phyloP scores from a whole-genome alignment of 2,113 vertebrate species.

The Myiagra hebetior region DNA sequence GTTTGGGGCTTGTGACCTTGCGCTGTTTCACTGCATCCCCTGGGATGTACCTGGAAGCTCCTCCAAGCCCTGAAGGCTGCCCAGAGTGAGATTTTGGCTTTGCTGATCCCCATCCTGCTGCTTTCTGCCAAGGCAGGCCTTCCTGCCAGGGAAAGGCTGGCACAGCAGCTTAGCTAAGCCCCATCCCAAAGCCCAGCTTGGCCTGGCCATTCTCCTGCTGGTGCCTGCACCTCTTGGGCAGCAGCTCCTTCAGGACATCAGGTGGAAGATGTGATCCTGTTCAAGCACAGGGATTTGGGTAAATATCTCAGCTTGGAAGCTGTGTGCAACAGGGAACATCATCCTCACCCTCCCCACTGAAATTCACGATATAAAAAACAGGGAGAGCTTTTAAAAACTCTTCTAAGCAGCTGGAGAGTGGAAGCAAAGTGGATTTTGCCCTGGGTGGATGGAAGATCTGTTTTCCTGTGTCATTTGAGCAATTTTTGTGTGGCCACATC shows the following conservation, averaged over 20 bases:
- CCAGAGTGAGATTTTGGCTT: not conserved
- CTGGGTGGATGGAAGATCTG: not conserved
- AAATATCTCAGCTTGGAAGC: fast-evolving
- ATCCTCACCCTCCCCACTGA: not conserved
- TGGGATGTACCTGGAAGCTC: not conserved
- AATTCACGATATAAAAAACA: fast-evolving
- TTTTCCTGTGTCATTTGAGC: not conserved
- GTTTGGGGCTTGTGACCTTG: not conserved
- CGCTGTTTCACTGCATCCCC: not conserved
- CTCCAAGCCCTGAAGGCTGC: not conserved
- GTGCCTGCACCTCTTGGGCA: not conserved
- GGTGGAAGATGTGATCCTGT: not conserved
- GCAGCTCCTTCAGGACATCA: not conserved
- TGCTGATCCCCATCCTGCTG: not conserved
- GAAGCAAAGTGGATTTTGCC: not conserved
- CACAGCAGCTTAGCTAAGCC: not conserved
- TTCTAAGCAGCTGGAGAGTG: not conserved
- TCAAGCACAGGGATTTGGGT: not conserved
- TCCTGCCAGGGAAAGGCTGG: not conserved
- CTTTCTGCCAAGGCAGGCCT: not conserved
- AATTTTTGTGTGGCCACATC: not conserved
- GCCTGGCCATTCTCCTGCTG: not conserved
- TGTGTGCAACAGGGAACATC: not conserved
- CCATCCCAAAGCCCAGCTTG: not conserved
- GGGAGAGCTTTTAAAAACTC: not conserved